phyloP scores from a whole-genome alignment of 2,113 vertebrate species.

The Nothoprocta pentlandii region DNA sequence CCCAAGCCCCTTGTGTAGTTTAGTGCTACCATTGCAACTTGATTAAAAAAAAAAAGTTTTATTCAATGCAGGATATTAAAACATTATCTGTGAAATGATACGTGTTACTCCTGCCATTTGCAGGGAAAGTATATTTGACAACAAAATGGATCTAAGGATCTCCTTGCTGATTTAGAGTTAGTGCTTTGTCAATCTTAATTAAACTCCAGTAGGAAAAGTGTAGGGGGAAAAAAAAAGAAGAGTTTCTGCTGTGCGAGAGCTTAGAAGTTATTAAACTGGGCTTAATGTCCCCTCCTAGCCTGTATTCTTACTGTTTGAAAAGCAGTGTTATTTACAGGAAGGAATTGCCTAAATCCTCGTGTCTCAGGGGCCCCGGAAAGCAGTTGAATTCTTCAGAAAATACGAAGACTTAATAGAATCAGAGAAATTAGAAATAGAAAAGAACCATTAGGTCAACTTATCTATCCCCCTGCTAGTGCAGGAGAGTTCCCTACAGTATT shows the following conservation, averaged over 20 bases:
- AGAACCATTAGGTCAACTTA: constrained; percentile 55
- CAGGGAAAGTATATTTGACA: constrained; percentile 75
- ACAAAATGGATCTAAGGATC: constrained; percentile 78
- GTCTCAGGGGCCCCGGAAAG: constrained; percentile 49
- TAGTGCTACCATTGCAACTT: constrained; percentile 84
- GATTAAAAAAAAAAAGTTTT: constrained; percentile 88
- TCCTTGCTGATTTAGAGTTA: constrained; percentile 73
- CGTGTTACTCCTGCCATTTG: constrained; percentile 79
- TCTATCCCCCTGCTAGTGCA: constrained; percentile 18
- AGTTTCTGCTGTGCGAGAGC: constrained; percentile 38
- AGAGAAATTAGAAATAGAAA: constrained; percentile 69
- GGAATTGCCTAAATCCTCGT: constrained; percentile 55
- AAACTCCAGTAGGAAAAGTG: constrained; percentile 56
- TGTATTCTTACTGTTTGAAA: constrained; percentile 46
- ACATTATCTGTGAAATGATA: constrained; percentile 86
- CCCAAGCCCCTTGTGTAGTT: constrained; percentile 82
- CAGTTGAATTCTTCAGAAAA: constrained; percentile 53
- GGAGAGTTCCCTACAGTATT: constrained; percentile 40
- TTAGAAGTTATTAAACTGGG: constrained; percentile 60
- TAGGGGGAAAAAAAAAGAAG: not conserved
- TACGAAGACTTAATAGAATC: constrained; percentile 46
- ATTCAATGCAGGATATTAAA: constrained; percentile 85
- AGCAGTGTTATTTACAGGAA: constrained; percentile 67
- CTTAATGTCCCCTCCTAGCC: constrained; percentile 32
- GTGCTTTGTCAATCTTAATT: constrained; percentile 76